Percentiles rank a stretch among this genome's conserved stretches.
phyloP scores from a whole-genome alignment of 2,888 invertebrate species.

The Melanostoma scalare region DNA sequence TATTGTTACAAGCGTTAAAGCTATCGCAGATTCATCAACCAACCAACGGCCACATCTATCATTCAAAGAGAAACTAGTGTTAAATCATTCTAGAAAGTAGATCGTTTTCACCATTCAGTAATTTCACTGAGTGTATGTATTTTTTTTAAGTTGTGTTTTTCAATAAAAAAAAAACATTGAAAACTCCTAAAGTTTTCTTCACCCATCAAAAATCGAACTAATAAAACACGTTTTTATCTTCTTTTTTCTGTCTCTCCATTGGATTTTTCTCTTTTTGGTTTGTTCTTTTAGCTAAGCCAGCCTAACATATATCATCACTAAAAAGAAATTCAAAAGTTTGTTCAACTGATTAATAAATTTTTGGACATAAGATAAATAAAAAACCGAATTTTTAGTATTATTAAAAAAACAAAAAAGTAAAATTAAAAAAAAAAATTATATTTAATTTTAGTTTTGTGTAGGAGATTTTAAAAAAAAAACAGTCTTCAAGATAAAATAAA shows the following conservation, averaged over 20 bases:
- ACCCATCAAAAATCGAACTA: slow-evolving; percentile 49
- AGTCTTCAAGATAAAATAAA: slow-evolving; percentile 66
- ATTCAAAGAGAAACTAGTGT: slow-evolving; percentile 17
- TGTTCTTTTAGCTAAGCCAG: slow-evolving; percentile 79
- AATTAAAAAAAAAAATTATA: slow-evolving; percentile 32
- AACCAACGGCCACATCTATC: slow-evolving; percentile 47
- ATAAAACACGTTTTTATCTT: slow-evolving; percentile 65
- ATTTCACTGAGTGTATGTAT: slow-evolving; percentile 61
- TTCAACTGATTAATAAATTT: slow-evolving; percentile 75
- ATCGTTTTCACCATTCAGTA: slow-evolving; percentile 54
- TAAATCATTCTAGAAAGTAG: slow-evolving; percentile 42
- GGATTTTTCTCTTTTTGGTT: slow-evolving; percentile 67
- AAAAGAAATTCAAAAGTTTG: slow-evolving; percentile 76
- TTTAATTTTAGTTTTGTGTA: slow-evolving; percentile 69
- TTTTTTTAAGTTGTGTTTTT: slow-evolving; percentile 44
- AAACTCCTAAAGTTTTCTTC: slow-evolving; percentile 54
- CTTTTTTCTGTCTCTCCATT: slow-evolving; percentile 73
- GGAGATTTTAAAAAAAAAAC: slow-evolving; percentile 63
- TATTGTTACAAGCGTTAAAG: slow-evolving; percentile 48
- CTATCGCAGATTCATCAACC: slow-evolving; percentile 68
- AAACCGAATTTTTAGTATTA: slow-evolving; percentile 72
- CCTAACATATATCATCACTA: slow-evolving; percentile 81
- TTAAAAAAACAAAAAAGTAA: slow-evolving; percentile 49
- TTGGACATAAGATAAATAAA: slow-evolving; percentile 68
- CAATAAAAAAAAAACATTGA: slow-evolving; percentile 47